Evolutionary conservation across 2,888 invertebrate species (phyloP).

Genomic region (Temnothorax ravouxi): DNA sequence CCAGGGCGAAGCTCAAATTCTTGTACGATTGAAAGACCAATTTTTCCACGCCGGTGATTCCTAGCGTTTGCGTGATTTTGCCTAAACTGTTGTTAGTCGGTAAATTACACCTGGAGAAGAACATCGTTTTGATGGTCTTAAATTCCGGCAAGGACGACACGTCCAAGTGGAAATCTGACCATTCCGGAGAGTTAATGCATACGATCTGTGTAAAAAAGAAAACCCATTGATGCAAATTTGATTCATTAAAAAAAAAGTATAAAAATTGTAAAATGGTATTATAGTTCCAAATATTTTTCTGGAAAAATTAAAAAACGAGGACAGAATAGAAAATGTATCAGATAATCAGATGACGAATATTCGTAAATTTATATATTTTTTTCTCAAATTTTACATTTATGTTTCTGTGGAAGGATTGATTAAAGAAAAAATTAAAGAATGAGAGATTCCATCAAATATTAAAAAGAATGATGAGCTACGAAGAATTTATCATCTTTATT

Average conservation of each 20-base stretch:
- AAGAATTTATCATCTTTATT: background rate
- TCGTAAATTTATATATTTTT: background rate
- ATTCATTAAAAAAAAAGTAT: background rate
- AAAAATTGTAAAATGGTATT: background rate
- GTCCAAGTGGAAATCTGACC: constrained; percentile 74
- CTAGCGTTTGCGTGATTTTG: constrained; percentile 71
- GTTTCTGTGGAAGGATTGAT: background rate
- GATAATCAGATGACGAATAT: background rate
- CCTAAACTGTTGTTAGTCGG: constrained; percentile 68
- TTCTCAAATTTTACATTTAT: background rate
- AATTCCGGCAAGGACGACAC: background rate
- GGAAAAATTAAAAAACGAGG: background rate
- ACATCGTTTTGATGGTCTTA: constrained; percentile 50
- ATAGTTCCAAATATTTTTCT: background rate
- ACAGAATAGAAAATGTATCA: background rate
- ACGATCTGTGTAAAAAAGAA: constrained; percentile 53
- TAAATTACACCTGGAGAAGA: constrained; percentile 74
- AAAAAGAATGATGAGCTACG: background rate
- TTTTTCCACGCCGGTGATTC: constrained; percentile 62
- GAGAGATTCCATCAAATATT: background rate
- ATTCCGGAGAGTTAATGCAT: constrained; percentile 70
- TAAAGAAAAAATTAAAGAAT: background rate
- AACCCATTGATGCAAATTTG: background rate
- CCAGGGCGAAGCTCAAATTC: constrained; percentile 81
- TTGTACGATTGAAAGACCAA: constrained; percentile 71